Conservation (phyloP, 1,140 invertebrate genomes). For the Nomia melanderi region DNA sequence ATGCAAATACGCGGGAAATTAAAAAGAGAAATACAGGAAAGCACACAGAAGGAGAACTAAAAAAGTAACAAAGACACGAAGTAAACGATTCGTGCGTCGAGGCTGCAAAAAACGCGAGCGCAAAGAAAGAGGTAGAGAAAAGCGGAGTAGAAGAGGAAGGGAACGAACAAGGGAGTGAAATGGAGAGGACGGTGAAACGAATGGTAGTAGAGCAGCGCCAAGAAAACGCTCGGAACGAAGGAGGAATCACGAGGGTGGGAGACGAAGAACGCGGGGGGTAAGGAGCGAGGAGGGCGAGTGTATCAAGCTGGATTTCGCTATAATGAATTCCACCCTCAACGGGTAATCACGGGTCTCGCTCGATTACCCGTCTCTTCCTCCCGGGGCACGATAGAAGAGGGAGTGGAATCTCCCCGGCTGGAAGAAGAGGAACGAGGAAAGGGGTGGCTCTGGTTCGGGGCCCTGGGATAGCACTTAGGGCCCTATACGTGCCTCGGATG, state of each 20-base stretch:
- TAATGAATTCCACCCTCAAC: slow-evolving; percentile 76
- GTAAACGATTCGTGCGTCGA: too few relatives aligned
- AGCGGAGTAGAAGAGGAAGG: not conserved
- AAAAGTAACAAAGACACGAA: too few relatives aligned
- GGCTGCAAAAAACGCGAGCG: too few relatives aligned
- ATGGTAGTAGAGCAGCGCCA: too few relatives aligned
- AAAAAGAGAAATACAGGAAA: too few relatives aligned
- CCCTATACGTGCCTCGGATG: slow-evolving; percentile 68
- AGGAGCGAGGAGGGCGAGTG: not conserved
- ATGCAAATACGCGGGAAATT: too few relatives aligned
- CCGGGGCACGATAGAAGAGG: slow-evolving; percentile 32
- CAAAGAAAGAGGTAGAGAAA: not conserved
- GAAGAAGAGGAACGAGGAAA: slow-evolving; percentile 42
- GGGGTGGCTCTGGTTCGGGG: slow-evolving; percentile 55
- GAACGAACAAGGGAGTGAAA: not conserved
- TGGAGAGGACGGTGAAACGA: not conserved
- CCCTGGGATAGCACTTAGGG: slow-evolving; percentile 71
- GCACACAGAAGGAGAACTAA: too few relatives aligned
- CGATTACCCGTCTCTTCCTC: slow-evolving; percentile 55
- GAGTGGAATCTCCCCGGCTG: slow-evolving; percentile 7
- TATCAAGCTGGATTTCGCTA: slow-evolving; percentile 66
- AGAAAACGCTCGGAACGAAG: slow-evolving; percentile 1
- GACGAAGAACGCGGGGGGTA: too few relatives aligned
- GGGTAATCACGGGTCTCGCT: slow-evolving; percentile 69
- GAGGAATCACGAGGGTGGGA: too few relatives aligned